Evolutionary conservation across 2,888 invertebrate species (phyloP), one percentile per base, ranked within the genome.

Genomic region (Salticus scenicus): DNA sequence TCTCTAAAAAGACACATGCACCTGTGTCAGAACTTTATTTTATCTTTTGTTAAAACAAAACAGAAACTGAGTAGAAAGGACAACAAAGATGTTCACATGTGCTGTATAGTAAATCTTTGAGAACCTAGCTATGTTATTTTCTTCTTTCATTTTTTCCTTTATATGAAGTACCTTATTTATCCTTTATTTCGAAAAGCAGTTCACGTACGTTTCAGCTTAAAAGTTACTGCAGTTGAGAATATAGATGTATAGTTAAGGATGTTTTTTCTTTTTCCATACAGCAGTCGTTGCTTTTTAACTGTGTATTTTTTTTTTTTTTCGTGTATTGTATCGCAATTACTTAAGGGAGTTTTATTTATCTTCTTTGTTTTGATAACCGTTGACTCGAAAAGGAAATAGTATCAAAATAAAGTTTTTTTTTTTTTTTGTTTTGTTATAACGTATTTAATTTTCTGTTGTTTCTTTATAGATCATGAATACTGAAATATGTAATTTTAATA

Each of bases 171-270:
- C 0, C 42, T 72, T 51, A 20, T 37, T 72, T 30, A 17, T 57
- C 27, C n/a, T 31, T 10, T 57, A 20, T 10, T 57, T 31, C 69
- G 57, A 24, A 75, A 71, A 69, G 20, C 81, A 51, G 70, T 70
- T 75, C 81, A 82, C 81, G 81, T 82, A 82, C 31, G 70, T 82
- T 82, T 75, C 70, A 63, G 37, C 70, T 70, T 82, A 82, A 75
- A n/a, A 74, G 64, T 17, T 63, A 71, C 70, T 70, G 70, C 37
- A 64, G 75, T 12, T 42, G n/a, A 33, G 70, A 81, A 82, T 71
- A 75, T 75, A 82, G 67, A 73, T 74, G 41, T 82, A 75, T 70
- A 67, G 57, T 63, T 70, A 69, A 28, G 73, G 30, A 42, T 31
- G 27, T 33, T 33, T 63, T 33, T 57, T 20, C 27, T 12, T 20